These are phyloP conservation scores for Trichechus manatus DNA, from an alignment of 2,113 vertebrate species.

Conservation along the genomic window DNA sequence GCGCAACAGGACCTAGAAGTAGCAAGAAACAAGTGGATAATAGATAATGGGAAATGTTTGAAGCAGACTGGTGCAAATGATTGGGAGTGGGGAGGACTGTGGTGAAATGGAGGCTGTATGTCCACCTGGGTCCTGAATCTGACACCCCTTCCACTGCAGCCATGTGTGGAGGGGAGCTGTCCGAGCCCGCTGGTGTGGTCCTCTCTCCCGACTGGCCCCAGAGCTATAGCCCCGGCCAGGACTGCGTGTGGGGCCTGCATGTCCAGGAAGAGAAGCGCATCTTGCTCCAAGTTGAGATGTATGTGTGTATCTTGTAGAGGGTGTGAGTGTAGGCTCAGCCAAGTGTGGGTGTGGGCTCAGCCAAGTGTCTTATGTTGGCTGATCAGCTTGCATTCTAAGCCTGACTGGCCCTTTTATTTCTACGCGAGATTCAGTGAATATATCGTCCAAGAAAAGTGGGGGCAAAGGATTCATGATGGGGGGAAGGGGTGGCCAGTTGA, in stretches of 20 bases:
- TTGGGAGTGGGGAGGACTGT: neutral
- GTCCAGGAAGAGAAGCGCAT: conserved; percentile 95
- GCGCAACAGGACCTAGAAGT: neutral
- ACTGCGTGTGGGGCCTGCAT: conserved; percentile 95
- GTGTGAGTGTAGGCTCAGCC: neutral
- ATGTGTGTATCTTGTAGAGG: conserved; percentile 72
- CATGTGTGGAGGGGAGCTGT: conserved; percentile 94
- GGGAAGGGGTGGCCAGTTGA: neutral
- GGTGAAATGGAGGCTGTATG: neutral
- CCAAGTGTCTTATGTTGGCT: fast-evolving
- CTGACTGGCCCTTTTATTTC: neutral
- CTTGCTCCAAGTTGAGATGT: conserved; percentile 95
- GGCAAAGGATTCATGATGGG: neutral
- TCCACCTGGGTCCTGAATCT: conserved; percentile 20
- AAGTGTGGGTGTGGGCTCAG: neutral
- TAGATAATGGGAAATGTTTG: neutral
- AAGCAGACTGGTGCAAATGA: neutral
- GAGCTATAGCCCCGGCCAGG: conserved; percentile 94
- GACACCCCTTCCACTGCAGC: conserved; percentile 83
- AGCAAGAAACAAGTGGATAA: neutral
- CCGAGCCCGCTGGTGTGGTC: conserved; percentile 91
- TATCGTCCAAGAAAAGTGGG: neutral
- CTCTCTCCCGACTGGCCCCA: conserved; percentile 96
- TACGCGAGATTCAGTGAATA: neutral
- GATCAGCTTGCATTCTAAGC: neutral